These are phyloP conservation scores for Semicossyphus pulcher DNA, from an alignment of 2,113 vertebrate species.

Conservation along the genomic window DNA sequence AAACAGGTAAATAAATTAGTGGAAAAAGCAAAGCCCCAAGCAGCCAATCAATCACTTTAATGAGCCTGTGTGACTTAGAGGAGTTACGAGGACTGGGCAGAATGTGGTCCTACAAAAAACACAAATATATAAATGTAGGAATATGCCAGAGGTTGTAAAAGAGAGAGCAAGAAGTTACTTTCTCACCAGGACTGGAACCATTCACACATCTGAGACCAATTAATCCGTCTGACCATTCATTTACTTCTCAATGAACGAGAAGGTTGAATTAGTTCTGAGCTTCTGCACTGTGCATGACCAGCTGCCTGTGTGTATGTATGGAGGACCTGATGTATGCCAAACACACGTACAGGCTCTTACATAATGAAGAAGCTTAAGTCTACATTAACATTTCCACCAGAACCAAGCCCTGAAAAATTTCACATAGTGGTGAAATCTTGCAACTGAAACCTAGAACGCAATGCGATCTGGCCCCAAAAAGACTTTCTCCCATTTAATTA, in stretches of 20 bases:
- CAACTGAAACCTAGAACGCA: too few relatives aligned
- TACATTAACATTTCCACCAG: too few relatives aligned
- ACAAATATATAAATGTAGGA: constrained; percentile 34
- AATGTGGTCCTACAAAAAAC: constrained; percentile 23
- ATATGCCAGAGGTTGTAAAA: constrained; percentile 52
- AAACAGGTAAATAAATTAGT: constrained; percentile 54
- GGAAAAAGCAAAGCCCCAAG: constrained; percentile 33
- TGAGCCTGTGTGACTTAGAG: constrained; percentile 61
- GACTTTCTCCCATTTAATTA: too few relatives aligned
- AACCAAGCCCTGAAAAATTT: too few relatives aligned
- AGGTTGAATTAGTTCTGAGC: constrained; percentile 35
- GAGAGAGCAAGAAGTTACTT: constrained; percentile 28
- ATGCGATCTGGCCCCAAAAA: too few relatives aligned
- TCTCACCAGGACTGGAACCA: constrained; percentile 64
- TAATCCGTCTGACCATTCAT: constrained; percentile 60
- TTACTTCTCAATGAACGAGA: constrained; percentile 24
- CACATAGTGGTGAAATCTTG: too few relatives aligned
- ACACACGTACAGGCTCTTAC: not conserved
- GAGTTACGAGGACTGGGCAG: constrained; percentile 58
- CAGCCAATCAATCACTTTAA: constrained; percentile 71
- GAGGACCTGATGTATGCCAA: too few relatives aligned
- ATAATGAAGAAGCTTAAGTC: not conserved
- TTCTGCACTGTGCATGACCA: not conserved
- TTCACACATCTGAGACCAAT: constrained; percentile 77
- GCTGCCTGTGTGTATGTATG: not conserved